Base-by-base conservation (phyloP, 2,888 invertebrate genomes). In the Petrophora chlorosata region DNA sequence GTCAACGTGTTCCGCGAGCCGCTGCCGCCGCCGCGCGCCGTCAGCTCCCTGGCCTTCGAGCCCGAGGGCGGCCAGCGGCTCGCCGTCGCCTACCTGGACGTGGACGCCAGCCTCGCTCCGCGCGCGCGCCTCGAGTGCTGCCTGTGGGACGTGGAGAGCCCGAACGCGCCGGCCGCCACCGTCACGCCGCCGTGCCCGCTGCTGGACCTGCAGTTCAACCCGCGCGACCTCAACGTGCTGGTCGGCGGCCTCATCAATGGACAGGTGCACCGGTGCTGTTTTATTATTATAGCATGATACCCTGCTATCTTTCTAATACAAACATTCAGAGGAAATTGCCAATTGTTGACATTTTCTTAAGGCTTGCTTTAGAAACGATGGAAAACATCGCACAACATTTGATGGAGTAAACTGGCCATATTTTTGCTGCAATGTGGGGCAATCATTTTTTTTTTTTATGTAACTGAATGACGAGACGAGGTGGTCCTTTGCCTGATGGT, bases 141-240 rank as follows among this genome's bases (percentile, higher is more conserved):
- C 74, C 93, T 98, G 61, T 98, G 98, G 98, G 96, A 98, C 85
- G 91, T 97, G 92, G 97, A 97, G 76, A 96, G 96, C 74, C 95
- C 97, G 0, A 96, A 95, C 74, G 89, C 92, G 49, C 96, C 97
- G 0, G 92, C 94, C 38, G 79, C 93, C 28, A 91, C 91, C 0
- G 69, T 98, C 40, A 92, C 92, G 51, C 94, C 97, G 0, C 92
- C 92, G 29, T 92, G 93, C 10, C 92, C 95, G 0, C 88, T 95
- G 36, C 92, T 95, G 5, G 96, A 96, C 65, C 78, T 97, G 43
- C 96, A 95, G 78, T 98, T 95, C 82, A 96, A 96, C 80, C 95
- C 95, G 5, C 95, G 96, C 72, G 96, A 97, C 79, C 86, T 90
- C 0, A 91, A 92, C 49, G 84, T 91, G 56, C 75, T 95, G 49